A percentile compares a stretch with the other conserved stretches of the same genome.
These are phyloP conservation scores for Corythaixoides concolor DNA, from an alignment of 2,113 vertebrate species.

Conservation along the genomic window DNA sequence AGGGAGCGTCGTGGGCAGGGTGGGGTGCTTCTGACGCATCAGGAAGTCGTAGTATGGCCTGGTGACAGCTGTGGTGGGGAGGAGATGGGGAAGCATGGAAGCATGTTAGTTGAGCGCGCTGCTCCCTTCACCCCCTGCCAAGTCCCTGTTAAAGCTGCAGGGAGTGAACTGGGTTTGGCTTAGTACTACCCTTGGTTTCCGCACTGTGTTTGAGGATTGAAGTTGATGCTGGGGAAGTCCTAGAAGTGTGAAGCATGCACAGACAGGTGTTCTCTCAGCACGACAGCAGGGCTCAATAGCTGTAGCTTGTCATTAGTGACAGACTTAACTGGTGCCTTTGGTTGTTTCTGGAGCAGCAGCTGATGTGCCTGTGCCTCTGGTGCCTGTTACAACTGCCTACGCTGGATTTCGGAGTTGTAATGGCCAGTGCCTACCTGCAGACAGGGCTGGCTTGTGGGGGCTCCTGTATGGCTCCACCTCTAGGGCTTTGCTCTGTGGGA, in stretches of 20 bases:
- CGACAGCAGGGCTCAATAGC: background rate
- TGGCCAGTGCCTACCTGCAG: background rate
- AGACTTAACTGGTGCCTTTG: background rate
- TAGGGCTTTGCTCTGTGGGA: background rate
- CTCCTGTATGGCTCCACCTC: background rate
- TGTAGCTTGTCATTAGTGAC: background rate
- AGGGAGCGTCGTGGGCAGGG: slow-evolving; percentile 81
- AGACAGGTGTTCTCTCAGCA: background rate
- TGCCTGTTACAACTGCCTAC: background rate
- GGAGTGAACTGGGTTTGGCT: background rate
- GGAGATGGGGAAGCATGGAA: background rate
- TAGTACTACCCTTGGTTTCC: background rate
- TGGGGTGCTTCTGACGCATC: slow-evolving; percentile 89
- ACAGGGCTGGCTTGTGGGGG: background rate
- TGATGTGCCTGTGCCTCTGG: background rate
- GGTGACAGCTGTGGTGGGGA: slow-evolving; percentile 74
- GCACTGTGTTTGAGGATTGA: background rate
- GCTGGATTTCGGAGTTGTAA: background rate
- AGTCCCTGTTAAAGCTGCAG: background rate
- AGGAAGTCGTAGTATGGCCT: slow-evolving; percentile 91
- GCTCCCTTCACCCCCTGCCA: background rate
- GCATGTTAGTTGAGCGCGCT: background rate
- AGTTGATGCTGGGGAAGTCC: background rate
- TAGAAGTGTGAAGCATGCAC: background rate
- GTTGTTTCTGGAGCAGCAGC: background rate